Percentiles rank a stretch among this genome's conserved stretches.
Evolutionary conservation across 2,888 invertebrate genomes (phyloP).

Genomic region (Synanthedon andrenaeformis): DNA sequence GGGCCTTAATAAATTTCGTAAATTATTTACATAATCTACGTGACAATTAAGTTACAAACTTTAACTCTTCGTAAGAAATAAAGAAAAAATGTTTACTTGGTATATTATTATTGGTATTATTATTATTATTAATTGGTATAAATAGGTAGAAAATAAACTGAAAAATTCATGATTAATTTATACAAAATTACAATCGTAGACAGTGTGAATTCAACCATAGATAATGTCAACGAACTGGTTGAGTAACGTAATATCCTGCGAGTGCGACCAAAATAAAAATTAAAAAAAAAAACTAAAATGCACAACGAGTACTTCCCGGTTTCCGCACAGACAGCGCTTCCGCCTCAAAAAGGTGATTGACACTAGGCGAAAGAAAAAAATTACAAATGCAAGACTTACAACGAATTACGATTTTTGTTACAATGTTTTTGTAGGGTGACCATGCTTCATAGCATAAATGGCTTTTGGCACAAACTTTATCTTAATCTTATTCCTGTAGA

Average conservation of each 20-base stretch:
- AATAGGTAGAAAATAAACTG: no score
- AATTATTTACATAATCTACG: no score
- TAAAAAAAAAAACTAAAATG: constrained; percentile 39
- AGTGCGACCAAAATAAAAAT: constrained; percentile 50
- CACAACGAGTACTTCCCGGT: constrained; percentile 43
- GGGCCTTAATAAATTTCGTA: no score
- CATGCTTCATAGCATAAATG: constrained; percentile 3
- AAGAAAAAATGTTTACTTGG: no score
- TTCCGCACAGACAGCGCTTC: constrained; percentile 52
- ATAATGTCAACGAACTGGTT: constrained; percentile 23
- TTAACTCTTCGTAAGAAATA: no score
- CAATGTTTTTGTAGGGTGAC: constrained; percentile 20
- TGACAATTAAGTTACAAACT: no score
- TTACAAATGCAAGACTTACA: constrained; percentile 40
- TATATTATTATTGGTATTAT: no score
- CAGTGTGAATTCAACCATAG: constrained; percentile 5
- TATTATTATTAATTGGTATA: no score
- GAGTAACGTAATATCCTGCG: constrained; percentile 52
- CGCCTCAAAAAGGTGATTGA: constrained; percentile 41
- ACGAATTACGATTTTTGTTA: constrained; percentile 48
- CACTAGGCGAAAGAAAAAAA: constrained; percentile 21
- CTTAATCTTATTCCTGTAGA: no score
- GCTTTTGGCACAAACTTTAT: no score
- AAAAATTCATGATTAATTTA: no score
- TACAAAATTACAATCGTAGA: no score